Conservation (phyloP, 2,888 invertebrate species). For the Spisula subtruncata region DNA sequence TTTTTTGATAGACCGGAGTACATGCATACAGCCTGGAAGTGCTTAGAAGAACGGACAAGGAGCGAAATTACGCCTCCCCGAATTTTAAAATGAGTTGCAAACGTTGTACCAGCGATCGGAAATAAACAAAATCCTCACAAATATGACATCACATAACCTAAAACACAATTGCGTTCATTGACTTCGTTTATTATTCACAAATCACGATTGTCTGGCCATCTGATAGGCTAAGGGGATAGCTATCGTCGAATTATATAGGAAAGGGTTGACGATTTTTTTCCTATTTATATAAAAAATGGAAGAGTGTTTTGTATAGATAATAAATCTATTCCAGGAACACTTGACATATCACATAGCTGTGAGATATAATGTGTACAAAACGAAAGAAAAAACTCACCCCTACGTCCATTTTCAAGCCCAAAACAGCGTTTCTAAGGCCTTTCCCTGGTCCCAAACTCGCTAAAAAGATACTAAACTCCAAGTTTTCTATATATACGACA, state of each 20-base stretch:
- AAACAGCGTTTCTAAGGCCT: conserved; percentile 22
- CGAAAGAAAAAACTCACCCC: conserved; percentile 37
- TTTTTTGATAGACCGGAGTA: not conserved
- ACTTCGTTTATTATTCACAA: not conserved
- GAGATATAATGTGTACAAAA: not conserved
- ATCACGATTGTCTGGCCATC: not conserved
- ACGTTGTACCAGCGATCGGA: not conserved
- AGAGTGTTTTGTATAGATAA: conserved; percentile 68
- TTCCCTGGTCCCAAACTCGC: not conserved
- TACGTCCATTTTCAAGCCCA: conserved; percentile 30
- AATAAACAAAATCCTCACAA: not conserved
- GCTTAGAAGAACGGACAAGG: not conserved
- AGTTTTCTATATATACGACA: not conserved
- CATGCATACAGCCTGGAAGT: not conserved
- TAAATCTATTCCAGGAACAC: conserved; percentile 66
- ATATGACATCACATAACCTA: not conserved
- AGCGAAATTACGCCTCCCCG: not conserved
- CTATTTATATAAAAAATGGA: conserved; percentile 46
- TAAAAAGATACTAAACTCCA: conserved; percentile 15
- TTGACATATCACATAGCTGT: conserved; percentile 53
- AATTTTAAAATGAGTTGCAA: not conserved
- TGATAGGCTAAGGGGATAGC: conserved; percentile 14
- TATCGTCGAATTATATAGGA: not conserved
- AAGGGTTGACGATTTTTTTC: not conserved
- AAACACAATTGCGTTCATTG: not conserved